A percentile compares a stretch with the other conserved stretches of the same genome.
Conservation (phyloP, 2,888 invertebrate species). For the Cremastinae sp. region DNA sequence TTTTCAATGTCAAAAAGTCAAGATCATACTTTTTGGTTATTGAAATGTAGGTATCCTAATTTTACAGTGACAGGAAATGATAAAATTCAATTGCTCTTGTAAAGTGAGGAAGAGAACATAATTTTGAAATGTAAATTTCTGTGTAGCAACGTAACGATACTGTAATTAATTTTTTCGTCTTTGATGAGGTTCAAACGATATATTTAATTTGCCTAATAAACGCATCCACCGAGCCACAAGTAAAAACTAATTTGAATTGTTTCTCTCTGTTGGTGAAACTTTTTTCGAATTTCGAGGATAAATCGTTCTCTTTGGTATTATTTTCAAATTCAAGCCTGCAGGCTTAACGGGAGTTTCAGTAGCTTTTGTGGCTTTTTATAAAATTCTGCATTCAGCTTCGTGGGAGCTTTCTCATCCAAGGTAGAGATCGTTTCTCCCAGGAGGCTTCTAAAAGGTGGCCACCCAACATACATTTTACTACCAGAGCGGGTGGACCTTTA, state of each 20-base stretch:
- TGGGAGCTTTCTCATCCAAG: not conserved
- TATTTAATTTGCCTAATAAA: too few relatives aligned
- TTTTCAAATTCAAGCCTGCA: conserved; percentile 41
- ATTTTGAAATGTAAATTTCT: too few relatives aligned
- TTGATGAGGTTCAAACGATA: too few relatives aligned
- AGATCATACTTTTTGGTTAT: too few relatives aligned
- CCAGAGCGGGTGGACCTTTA: conserved; percentile 60
- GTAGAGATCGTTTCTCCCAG: conserved; percentile 52
- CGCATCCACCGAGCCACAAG: too few relatives aligned
- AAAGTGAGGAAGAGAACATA: too few relatives aligned
- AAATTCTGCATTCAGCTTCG: conserved; percentile 7
- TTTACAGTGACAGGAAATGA: too few relatives aligned
- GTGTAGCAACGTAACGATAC: too few relatives aligned
- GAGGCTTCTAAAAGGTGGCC: conserved; percentile 62
- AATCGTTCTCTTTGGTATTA: conserved; percentile 28
- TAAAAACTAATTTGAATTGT: not conserved
- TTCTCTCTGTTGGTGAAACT: not conserved
- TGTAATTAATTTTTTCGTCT: too few relatives aligned
- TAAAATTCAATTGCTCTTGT: too few relatives aligned
- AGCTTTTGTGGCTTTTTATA: conserved; percentile 39
- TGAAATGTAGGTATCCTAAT: too few relatives aligned
- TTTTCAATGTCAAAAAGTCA: too few relatives aligned
- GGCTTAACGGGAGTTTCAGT: not conserved
- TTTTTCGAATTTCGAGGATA: not conserved
- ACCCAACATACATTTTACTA: conserved; percentile 63